These are phyloP conservation scores for Rachycentron canadum DNA, from an alignment of 2,797 vertebrate species.

Conservation along the genomic window DNA sequence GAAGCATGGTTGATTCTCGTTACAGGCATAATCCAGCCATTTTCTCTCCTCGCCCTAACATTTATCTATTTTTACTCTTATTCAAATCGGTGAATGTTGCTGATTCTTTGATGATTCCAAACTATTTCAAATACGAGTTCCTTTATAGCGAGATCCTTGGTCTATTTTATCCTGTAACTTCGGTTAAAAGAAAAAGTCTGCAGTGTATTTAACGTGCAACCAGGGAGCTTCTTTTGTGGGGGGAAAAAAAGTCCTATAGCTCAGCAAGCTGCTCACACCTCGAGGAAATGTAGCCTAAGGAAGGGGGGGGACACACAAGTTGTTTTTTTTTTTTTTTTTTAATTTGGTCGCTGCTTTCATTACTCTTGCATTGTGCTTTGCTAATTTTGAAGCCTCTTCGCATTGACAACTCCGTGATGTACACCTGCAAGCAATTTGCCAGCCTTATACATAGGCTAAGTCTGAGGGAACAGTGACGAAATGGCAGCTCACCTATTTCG, in stretches of 20 bases:
- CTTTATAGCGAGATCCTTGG: neutral
- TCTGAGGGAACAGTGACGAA: conserved; percentile 90
- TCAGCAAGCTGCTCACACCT: conserved; percentile 24
- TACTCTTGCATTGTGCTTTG: conserved; percentile 94
- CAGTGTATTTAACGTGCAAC: conserved; percentile 16
- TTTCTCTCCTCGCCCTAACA: neutral
- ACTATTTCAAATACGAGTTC: conserved; percentile 36
- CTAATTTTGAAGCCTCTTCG: conserved; percentile 94
- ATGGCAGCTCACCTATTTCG: conserved; percentile 96
- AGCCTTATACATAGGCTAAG: conserved; percentile 88
- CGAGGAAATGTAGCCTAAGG: conserved; percentile 49
- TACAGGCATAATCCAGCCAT: conserved; percentile 3
- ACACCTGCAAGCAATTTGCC: conserved; percentile 99
- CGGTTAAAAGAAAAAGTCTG: neutral
- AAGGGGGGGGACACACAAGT: conserved; percentile 81
- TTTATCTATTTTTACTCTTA: conserved; percentile 27
- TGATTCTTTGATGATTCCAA: conserved; percentile 28
- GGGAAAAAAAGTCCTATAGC: conserved; percentile 21
- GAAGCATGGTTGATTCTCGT: conserved; percentile 15
- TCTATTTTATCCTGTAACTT: conserved; percentile 4
- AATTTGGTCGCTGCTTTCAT: conserved; percentile 92
- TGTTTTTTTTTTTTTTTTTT: conserved; percentile 82
- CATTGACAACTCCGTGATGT: conserved; percentile 94
- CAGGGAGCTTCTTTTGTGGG: conserved; percentile 20
- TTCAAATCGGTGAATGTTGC: conserved; percentile 19